Percentiles rank a stretch among this genome's conserved stretches.
phyloP scores from a whole-genome alignment of 1,140 invertebrate species.

The Drosophila eugracilis region DNA sequence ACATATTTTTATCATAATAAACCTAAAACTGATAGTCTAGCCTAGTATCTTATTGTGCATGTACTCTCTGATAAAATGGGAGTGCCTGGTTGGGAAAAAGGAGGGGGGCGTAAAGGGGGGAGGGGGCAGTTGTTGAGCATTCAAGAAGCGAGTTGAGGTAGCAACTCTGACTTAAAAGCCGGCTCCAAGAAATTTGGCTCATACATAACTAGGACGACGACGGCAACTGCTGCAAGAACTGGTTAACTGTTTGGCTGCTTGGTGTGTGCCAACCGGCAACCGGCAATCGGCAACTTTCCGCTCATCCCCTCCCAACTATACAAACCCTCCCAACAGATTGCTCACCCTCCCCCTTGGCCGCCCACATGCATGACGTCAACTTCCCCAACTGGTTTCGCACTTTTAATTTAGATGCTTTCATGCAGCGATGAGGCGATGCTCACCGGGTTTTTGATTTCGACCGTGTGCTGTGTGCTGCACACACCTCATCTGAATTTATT shows the following conservation, averaged over 20 bases:
- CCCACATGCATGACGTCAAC: constrained; percentile 66
- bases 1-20: not conserved
- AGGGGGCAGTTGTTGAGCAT: not conserved
- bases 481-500: constrained; percentile 63
- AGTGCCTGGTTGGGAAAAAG: not conserved
- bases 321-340: not conserved
- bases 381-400: constrained; percentile 74
- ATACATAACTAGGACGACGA: constrained; percentile 75
- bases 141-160: constrained; percentile 46
- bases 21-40: too few species aligned
- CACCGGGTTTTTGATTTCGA: constrained; percentile 30
- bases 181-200: constrained; percentile 75
- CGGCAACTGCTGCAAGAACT: constrained; percentile 70
- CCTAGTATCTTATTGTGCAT: constrained; percentile 48
- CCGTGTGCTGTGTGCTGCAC: too few species aligned
- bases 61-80: constrained; percentile 34
- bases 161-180: constrained; percentile 65
- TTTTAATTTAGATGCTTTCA: constrained; percentile 81
- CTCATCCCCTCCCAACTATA: constrained; percentile 6
- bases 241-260: constrained; percentile 61
- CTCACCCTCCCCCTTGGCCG: constrained; percentile 21
- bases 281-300: constrained; percentile 57
- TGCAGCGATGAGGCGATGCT: constrained; percentile 53
- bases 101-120: constrained; percentile 6
- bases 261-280: constrained; percentile 63